phyloP scores from a whole-genome alignment of 2,113 vertebrate genomes.

The Syngnathus scovelli region DNA sequence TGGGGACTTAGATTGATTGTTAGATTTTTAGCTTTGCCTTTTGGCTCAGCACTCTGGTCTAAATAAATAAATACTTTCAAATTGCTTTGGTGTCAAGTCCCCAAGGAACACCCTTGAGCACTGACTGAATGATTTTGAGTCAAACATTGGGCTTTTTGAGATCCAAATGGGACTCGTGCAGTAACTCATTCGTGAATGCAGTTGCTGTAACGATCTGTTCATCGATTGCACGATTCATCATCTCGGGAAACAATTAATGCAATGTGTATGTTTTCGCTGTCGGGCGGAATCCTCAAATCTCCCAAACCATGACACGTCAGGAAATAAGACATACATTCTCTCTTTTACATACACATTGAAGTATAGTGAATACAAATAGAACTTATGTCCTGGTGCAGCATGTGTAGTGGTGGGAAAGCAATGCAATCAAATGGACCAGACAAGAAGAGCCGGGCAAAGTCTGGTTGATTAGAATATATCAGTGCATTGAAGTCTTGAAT shows the following conservation, averaged over 20 bases:
- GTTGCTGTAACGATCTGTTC: background rate
- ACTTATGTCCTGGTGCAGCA: background rate
- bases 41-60: background rate
- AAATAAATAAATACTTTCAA: background rate
- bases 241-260: too few relatives aligned
- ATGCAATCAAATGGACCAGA: conserved; percentile 4
- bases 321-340: background rate
- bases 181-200: too few relatives aligned
- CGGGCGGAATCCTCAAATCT: background rate
- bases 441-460: conserved; percentile 7
- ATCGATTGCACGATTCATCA: background rate
- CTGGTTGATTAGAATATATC: conserved; percentile 12
- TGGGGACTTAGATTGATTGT: background rate
- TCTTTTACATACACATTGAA: background rate
- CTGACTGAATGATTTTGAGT: background rate
- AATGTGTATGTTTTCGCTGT: too few relatives aligned
- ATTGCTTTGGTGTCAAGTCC: background rate
- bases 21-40: background rate
- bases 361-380: background rate
- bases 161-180: too few relatives aligned
- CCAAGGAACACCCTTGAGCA: background rate
- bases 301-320: background rate
- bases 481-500: conserved; percentile 12
- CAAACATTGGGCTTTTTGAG: background rate
- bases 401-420: background rate